These are phyloP conservation scores for Taenioides sp. DNA, from an alignment of 2,797 vertebrate genomes.

Conservation along the genomic window DNA sequence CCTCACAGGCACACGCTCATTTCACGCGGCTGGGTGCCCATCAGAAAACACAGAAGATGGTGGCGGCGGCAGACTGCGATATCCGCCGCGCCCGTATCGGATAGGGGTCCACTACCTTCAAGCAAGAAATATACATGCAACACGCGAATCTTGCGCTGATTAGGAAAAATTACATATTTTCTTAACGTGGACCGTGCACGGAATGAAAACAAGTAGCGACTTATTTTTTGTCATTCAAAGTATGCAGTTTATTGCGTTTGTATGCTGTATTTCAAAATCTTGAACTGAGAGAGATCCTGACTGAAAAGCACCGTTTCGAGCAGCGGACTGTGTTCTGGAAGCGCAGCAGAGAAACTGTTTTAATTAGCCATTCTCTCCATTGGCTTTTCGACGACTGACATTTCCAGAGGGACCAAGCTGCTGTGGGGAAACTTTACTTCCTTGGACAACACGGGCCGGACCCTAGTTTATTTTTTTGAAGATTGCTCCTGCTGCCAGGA, in stretches of 20 bases:
- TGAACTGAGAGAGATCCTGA: slow-evolving; percentile 45
- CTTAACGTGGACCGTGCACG: slow-evolving; percentile 21
- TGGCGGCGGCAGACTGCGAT: slow-evolving; percentile 47
- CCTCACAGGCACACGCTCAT: slow-evolving; percentile 9
- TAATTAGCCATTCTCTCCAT: slow-evolving; percentile 56
- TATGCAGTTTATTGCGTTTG: slow-evolving; percentile 27
- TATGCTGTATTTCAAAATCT: slow-evolving; percentile 21
- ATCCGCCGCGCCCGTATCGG: slow-evolving; percentile 37
- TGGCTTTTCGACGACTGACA: slow-evolving; percentile 37
- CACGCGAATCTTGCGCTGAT: slow-evolving; percentile 23
- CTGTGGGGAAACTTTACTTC: slow-evolving; percentile 64
- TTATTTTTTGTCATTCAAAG: slow-evolving; percentile 33
- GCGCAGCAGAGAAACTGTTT: slow-evolving; percentile 45
- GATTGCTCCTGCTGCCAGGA: slow-evolving; percentile 6
- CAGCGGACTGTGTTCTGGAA: slow-evolving; percentile 44
- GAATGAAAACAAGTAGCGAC: slow-evolving; percentile 25
- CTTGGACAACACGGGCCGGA: slow-evolving; percentile 8
- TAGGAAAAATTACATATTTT: slow-evolving; percentile 19
- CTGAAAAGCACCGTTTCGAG: slow-evolving; percentile 44
- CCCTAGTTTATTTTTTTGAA: slow-evolving; percentile 2
- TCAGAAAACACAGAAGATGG: slow-evolving; percentile 64
- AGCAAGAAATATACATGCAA: slow-evolving; percentile 6
- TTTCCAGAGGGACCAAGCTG: slow-evolving; percentile 24
- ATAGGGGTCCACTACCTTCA: slow-evolving; percentile 9
- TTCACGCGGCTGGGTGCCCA: slow-evolving; percentile 37